These are phyloP conservation scores for Pseudopleuronectes americanus DNA, from an alignment of 2,797 vertebrate genomes.

Conservation along the genomic window DNA sequence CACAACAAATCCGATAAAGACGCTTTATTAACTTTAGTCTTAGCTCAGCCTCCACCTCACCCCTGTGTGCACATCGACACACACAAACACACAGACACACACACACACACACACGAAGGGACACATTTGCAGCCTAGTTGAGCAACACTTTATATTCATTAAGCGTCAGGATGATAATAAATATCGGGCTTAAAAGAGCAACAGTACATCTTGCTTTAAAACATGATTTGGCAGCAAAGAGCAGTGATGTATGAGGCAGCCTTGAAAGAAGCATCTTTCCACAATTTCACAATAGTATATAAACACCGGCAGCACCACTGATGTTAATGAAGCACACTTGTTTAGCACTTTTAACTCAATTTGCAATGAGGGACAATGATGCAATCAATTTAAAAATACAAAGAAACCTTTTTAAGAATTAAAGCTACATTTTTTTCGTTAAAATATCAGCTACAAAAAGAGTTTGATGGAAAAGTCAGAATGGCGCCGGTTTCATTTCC, in stretches of 20 bases:
- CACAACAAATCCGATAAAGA: constrained; percentile 59
- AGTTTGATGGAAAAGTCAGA: no score
- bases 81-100: no score
- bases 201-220: constrained; percentile 70
- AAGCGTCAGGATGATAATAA: constrained; percentile 70
- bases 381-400: no score
- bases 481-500: no score
- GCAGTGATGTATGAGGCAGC: constrained; percentile 55
- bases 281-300: constrained; percentile 26
- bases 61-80: background rate
- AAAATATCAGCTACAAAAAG: no score
- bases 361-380: background rate
- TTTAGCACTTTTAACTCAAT: constrained; percentile 16
- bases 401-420: no score
- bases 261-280: constrained; percentile 46
- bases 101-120: background rate
- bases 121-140: constrained; percentile 55
- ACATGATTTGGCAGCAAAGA: constrained; percentile 58
- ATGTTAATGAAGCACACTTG: constrained; percentile 27
- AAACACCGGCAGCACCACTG: constrained; percentile 12
- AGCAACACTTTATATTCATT: constrained; percentile 77
- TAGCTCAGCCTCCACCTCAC: constrained; percentile 29
- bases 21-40: constrained; percentile 69
- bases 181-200: constrained; percentile 66
- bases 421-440: no score